Evolutionary conservation across 2,113 vertebrate species (phyloP).

Genomic region (Acrocephalus arundinaceus): DNA sequence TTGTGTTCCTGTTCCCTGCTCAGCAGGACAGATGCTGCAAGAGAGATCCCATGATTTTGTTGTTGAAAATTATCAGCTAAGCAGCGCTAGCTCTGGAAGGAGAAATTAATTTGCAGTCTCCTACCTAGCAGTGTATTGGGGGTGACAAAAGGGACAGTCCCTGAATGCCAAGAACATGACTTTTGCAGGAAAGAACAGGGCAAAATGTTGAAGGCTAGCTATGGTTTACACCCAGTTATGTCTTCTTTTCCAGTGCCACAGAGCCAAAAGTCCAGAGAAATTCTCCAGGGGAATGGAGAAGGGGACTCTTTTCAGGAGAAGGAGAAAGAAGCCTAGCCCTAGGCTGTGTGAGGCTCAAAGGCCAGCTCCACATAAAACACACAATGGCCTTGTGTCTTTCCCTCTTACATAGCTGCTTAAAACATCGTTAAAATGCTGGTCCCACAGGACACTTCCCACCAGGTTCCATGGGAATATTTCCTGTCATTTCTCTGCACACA

Average conservation of each 20-base stretch:
- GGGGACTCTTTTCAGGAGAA: background rate
- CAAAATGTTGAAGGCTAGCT: background rate
- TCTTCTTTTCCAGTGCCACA: background rate
- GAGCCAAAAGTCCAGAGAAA: background rate
- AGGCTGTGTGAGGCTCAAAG: background rate
- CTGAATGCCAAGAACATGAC: background rate
- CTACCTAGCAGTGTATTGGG: fast-evolving
- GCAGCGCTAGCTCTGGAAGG: background rate
- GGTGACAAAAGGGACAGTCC: background rate
- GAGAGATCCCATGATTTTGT: background rate
- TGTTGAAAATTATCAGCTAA: background rate
- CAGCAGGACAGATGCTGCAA: background rate
- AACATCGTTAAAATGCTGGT: conserved; percentile 4
- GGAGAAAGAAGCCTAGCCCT: background rate
- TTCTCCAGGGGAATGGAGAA: background rate
- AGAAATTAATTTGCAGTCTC: background rate
- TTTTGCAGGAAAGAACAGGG: background rate
- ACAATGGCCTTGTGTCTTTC: conserved; percentile 1
- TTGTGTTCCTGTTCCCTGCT: background rate
- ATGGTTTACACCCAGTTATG: background rate
- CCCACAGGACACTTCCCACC: conserved; percentile 13
- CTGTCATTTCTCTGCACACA: background rate
- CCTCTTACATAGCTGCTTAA: conserved; percentile 9
- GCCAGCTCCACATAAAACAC: background rate
- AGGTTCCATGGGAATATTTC: conserved; percentile 39